Evolutionary conservation across 2,113 vertebrate genomes (phyloP), one percentile per base, ranked within the genome.

Genomic region (Oryzias celebensis): DNA sequence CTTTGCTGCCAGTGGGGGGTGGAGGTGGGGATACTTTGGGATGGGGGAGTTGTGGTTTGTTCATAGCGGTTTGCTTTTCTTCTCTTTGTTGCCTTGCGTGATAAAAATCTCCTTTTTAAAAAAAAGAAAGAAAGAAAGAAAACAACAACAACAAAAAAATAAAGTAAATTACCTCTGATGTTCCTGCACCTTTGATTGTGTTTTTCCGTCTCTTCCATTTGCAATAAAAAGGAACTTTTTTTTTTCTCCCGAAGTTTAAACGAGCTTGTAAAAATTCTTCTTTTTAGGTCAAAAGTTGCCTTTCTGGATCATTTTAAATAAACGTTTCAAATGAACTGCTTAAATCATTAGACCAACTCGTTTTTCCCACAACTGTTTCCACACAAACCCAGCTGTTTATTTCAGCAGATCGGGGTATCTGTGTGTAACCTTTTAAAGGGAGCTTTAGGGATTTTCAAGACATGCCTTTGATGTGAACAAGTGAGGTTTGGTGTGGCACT

Each of bases 1-100:
- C 92, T 92, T 87, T 88, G 88, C 92, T 91, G 82, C 87, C 88
- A 85, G 89, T 70, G 90, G 89, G 91, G 44, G 46, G 43, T 15
- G 59, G 60, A 24, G 47, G 44, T 46, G 60, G 58, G 22, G 56
- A 26, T n/a, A 42, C 58, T 13, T 48, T 28, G 18, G 90, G 90
- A 86, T 86, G 10, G 14, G 47, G 84, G 67, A 91, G 84, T 89
- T 93, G 91, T 93, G 93, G 94, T 94, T 91, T 95, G 93, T 95
- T 95, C 92, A 92, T 94, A 93, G 89, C 90, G 90, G 92, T 96
- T 94, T 95, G 92, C 93, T 93, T 86, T 94, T 92, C 92, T 94
- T 89, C 90, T 89, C 88, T 89, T 93, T 94, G 89, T 87, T 84
- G 92, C 93, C 93, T 98, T 94, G 94, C 93, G 93, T 94, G 95